Evolutionary conservation across 2,113 vertebrate genomes (phyloP).

Genomic region (Psophia crepitans): DNA sequence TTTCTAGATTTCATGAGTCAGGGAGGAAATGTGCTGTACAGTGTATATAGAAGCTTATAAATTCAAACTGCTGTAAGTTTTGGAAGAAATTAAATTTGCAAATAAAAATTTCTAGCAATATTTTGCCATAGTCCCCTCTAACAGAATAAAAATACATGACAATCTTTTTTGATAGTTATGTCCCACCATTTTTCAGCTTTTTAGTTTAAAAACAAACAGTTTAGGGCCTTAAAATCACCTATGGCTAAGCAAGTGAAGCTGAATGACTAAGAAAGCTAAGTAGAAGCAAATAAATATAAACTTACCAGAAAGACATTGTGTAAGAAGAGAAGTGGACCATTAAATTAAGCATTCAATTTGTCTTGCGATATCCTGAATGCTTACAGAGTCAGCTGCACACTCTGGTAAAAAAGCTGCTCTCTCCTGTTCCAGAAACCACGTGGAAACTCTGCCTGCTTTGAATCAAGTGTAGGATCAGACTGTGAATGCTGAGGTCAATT

Average conservation of each 20-base stretch:
- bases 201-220: background rate
- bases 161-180: background rate
- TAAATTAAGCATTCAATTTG: background rate
- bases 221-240: background rate
- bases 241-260: background rate
- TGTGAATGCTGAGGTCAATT: background rate
- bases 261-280: background rate
- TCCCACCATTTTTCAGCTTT: background rate
- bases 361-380: background rate
- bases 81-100: background rate
- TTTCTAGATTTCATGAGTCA: background rate
- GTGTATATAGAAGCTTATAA: background rate
- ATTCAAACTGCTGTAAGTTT: background rate
- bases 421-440: background rate
- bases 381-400: background rate
- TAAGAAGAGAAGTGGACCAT: background rate
- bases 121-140: background rate
- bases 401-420: background rate
- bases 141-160: background rate
- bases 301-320: background rate
- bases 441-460: background rate
- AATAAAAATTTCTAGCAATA: background rate
- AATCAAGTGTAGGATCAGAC: background rate
- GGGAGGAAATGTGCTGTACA: background rate
- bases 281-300: background rate